Evolutionary conservation across 2,888 invertebrate species (phyloP), one percentile per base, ranked within the genome.

Genomic region (Physocephala rufipes): DNA sequence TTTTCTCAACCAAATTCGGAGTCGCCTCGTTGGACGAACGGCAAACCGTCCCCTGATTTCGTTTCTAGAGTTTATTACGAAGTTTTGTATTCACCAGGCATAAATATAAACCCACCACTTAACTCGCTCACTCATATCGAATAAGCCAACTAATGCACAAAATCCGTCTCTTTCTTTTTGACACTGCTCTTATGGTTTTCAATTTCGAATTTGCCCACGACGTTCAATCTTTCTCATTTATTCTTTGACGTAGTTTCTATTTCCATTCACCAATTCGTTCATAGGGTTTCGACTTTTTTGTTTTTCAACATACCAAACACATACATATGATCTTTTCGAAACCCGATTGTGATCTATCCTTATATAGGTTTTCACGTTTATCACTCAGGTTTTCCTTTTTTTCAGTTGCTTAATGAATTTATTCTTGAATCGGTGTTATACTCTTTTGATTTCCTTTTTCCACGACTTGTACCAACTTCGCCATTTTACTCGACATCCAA

Each of bases 401-500:
- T 63, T 51, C 53, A 26, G 59, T 65, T 70, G 71, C 70, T 49
- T 66, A 66, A 69, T 58, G 69, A 28, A 55, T 74, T 76, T 71
- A 74, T 74, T 76, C 73, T 65, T 36, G 74, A 74, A 74, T 74
- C 74, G 68, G 73, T 74, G 66, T 36, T 75, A 72, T 72, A 66
- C 16, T 74, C 62, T 49, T 72, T 76, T 73, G 73, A 67, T 74
- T 74, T 76, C 76, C 74, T 72, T 74, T 69, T 74, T 71, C 74
- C 67, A 76, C 73, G 70, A 74, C 72, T 72, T 71, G 73, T 72
- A 71, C 67, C 58, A 58, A 5, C 66, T 75, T 76, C 75, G 76
- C 77, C 77, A 77, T 77, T 75, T 76, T 77, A 75, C 72, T 73
- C 71, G 67, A 68, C 72, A 21, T 30, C 19, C 72, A 72, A 71